phyloP scores from a whole-genome alignment of 2,888 invertebrate genomes.

The Acrocera orbiculus region DNA sequence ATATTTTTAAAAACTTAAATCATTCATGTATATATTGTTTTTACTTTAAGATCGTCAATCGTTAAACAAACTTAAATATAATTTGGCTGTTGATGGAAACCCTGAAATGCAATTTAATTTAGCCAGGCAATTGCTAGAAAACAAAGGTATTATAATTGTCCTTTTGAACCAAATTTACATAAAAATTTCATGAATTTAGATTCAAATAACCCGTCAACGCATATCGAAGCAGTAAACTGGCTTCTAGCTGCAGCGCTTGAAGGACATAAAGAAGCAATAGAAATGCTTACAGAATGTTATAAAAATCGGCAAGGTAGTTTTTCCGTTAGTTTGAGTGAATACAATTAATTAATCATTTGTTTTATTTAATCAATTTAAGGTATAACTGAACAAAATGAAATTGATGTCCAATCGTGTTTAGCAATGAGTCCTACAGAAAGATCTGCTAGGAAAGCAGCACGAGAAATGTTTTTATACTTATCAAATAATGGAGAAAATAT shows the following conservation, averaged over 20 bases:
- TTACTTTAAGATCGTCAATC: conserved; percentile 32
- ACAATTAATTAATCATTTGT: too few relatives aligned
- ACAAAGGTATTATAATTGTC: conserved; percentile 50
- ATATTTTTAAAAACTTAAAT: too few relatives aligned
- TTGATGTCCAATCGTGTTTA: conserved; percentile 57
- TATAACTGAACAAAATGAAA: conserved; percentile 52
- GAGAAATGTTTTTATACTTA: conserved; percentile 72
- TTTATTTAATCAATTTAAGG: too few relatives aligned
- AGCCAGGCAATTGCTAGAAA: conserved; percentile 66
- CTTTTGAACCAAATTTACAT: conserved; percentile 49
- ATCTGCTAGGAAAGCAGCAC: conserved; percentile 69
- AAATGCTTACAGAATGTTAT: conserved; percentile 38
- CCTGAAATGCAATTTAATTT: conserved; percentile 76
- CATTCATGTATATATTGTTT: too few relatives aligned
- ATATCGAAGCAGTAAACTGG: conserved; percentile 74
- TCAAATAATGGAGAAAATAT: conserved; percentile 77
- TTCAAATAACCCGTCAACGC: conserved; percentile 25
- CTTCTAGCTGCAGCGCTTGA: conserved; percentile 83
- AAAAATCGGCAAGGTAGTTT: conserved; percentile 61
- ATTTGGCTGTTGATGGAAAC: conserved; percentile 75
- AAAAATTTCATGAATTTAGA: conserved; percentile 21
- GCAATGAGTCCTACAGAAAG: conserved; percentile 75
- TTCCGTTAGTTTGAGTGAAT: too few relatives aligned
- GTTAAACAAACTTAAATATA: conserved; percentile 35
- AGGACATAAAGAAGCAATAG: conserved; percentile 74